Percentiles rank a stretch among this genome's conserved stretches.
Evolutionary conservation across 92 coral and sea anemone genomes (phyloP).

Genomic region (Nematostella vectensis): DNA sequence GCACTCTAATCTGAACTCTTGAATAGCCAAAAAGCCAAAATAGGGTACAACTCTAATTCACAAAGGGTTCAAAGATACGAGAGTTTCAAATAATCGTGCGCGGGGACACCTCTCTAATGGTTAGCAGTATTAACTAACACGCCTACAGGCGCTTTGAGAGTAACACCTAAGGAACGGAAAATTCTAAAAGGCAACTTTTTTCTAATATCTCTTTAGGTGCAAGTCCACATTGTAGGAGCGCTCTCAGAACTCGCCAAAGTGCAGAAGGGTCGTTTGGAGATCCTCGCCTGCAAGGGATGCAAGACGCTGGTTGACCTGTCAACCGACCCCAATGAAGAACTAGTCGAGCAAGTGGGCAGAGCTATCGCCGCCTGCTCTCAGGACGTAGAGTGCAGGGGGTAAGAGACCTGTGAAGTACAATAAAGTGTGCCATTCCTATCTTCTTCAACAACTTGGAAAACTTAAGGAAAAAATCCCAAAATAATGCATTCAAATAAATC

Average conservation of each 20-base stretch:
- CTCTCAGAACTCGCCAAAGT: conserved; percentile 74
- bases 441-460: no score
- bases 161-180: no score
- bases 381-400: conserved; percentile 55
- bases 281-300: conserved; percentile 74
- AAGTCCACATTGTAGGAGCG: conserved; percentile 79
- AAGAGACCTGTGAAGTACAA: no score
- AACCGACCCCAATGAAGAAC: conserved; percentile 63
- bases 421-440: no score
- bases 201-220: conserved; percentile 74
- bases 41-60: no score
- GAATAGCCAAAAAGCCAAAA: no score
- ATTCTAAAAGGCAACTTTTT: no score
- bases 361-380: conserved; percentile 77
- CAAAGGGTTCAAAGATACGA: no score
- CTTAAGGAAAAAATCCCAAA: not conserved
- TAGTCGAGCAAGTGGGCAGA: conserved; percentile 61
- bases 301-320: conserved; percentile 57
- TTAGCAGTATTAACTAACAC: no score
- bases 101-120: no score
- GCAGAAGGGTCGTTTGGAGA: conserved; percentile 48
- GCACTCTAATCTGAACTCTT: not conserved
- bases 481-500: not conserved
- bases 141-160: no score
- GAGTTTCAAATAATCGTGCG: no score